Conservation (phyloP, 2,888 invertebrate species). For the Chloromyia formosa region DNA sequence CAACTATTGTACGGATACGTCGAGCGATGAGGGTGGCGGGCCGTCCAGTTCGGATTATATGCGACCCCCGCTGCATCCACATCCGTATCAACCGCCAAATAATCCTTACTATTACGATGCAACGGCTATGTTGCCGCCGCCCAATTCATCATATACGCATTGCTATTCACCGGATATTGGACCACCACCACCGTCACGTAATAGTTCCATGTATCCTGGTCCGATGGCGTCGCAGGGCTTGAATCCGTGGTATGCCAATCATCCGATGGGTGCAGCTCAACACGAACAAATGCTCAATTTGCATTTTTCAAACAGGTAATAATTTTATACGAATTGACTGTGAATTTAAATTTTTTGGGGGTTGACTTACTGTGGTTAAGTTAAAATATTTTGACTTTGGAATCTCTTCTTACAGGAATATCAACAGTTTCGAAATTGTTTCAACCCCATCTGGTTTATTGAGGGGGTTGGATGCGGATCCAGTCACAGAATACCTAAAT, state of each 20-base stretch:
- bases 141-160: constrained; percentile 33
- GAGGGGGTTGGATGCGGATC: too few relatives aligned
- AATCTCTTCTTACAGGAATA: too few relatives aligned
- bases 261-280: constrained; percentile 48
- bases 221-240: not conserved
- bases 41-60: constrained; percentile 8
- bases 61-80: not conserved
- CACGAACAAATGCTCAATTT: constrained; percentile 61
- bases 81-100: constrained; percentile 3
- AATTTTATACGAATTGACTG: too few relatives aligned
- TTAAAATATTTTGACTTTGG: too few relatives aligned
- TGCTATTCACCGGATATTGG: constrained; percentile 31
- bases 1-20: constrained; percentile 36
- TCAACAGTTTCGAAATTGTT: too few relatives aligned
- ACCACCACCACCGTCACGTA: not conserved
- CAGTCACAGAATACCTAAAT: too few relatives aligned
- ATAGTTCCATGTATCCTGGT: constrained; percentile 2
- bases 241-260: constrained; percentile 38
- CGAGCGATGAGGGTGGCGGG: constrained; percentile 27
- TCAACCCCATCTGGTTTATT: too few relatives aligned
- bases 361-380: too few relatives aligned
- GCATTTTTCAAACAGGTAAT: constrained; percentile 62
- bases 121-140: constrained; percentile 32
- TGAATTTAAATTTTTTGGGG: not conserved
- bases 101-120: constrained; percentile 33